Conservation (phyloP, 2,113 vertebrate genomes). For the Tretioscincus oriximinensis region DNA sequence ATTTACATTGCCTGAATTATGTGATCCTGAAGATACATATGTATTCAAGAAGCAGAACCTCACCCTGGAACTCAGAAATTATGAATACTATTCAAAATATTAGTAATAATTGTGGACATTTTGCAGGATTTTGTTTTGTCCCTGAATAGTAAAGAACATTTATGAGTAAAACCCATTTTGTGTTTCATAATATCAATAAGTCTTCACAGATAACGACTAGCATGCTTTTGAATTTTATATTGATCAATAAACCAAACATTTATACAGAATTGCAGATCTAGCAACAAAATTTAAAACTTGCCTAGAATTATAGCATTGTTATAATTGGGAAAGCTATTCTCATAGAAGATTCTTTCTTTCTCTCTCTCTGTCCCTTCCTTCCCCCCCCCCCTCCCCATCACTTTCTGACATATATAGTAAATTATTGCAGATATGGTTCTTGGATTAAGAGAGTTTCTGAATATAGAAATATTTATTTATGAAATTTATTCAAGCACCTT, state of each 20-base stretch:
- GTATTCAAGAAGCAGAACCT: neutral
- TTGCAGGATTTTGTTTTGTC: constrained; percentile 35
- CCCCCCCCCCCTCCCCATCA: constrained; percentile 13
- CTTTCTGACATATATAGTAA: constrained; percentile 59
- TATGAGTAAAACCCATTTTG: constrained; percentile 29
- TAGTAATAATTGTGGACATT: constrained; percentile 39
- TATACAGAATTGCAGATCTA: constrained; percentile 40
- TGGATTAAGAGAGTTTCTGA: constrained; percentile 52
- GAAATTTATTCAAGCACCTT: constrained; percentile 53
- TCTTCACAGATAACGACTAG: constrained; percentile 15
- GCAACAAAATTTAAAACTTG: constrained; percentile 42
- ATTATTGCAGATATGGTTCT: constrained; percentile 57
- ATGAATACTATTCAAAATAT: constrained; percentile 14
- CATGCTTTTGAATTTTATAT: constrained; percentile 12
- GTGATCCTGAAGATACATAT: constrained; percentile 1
- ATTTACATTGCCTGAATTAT: constrained; percentile 28
- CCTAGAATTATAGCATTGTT: constrained; percentile 5
- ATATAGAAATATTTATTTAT: constrained; percentile 66
- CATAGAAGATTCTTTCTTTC: constrained; percentile 42
- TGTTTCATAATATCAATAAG: constrained; percentile 35
- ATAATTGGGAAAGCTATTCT: constrained; percentile 32
- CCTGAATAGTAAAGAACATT: constrained; percentile 13
- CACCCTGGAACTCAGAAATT: neutral
- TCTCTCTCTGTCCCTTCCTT: too few species aligned
- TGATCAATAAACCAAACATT: constrained; percentile 12